phyloP scores from a whole-genome alignment of 2,113 vertebrate species.

The Bos javanicus region DNA sequence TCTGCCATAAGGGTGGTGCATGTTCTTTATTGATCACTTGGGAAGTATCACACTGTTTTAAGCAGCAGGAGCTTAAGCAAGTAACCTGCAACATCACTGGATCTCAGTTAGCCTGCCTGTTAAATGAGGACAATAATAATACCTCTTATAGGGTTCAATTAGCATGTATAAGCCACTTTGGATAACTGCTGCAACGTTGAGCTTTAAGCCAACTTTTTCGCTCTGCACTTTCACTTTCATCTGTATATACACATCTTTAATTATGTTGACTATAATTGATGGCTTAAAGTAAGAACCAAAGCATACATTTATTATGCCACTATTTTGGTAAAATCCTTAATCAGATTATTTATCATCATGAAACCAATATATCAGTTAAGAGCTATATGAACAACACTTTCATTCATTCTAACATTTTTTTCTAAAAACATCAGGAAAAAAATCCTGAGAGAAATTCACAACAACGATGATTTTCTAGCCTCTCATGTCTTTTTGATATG shows the following conservation, averaged over 20 bases:
- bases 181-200: too few relatives aligned
- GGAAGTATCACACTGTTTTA: too few relatives aligned
- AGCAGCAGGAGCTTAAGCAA: too few relatives aligned
- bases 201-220: too few relatives aligned
- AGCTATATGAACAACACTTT: background rate
- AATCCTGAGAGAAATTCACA: background rate
- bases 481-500: background rate
- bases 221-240: too few relatives aligned
- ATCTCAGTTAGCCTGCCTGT: too few relatives aligned
- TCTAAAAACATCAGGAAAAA: background rate
- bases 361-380: background rate
- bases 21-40: too few relatives aligned
- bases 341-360: background rate
- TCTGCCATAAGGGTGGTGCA: too few relatives aligned
- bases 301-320: background rate
- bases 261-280: background rate
- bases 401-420: background rate
- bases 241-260: background rate
- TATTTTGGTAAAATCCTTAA: background rate
- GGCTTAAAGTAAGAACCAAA: background rate
- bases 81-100: too few relatives aligned
- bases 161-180: too few relatives aligned
- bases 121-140: too few relatives aligned
- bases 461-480: background rate
- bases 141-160: too few relatives aligned